Conservation (phyloP, 2,797 vertebrate genomes). For the Cottoperca gobio region DNA sequence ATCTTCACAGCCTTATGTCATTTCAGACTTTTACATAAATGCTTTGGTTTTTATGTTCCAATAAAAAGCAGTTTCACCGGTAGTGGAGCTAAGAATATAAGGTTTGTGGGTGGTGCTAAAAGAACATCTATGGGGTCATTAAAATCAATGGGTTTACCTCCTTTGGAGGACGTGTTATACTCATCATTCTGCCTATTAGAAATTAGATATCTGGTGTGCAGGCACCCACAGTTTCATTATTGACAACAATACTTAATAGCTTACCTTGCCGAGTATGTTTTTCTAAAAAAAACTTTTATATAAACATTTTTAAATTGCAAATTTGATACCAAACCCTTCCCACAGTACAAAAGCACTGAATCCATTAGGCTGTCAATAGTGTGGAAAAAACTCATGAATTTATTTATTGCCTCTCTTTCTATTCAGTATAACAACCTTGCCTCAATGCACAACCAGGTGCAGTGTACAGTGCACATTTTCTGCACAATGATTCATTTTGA, state of each 20-base stretch:
- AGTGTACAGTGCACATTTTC: neutral
- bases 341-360: neutral
- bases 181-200: constrained; percentile 11
- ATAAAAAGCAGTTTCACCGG: constrained; percentile 14
- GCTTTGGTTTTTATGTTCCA: constrained; percentile 21
- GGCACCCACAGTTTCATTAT: neutral
- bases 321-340: neutral
- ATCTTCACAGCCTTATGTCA: constrained; percentile 12
- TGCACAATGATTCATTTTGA: neutral
- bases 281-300: neutral
- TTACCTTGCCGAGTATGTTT: neutral
- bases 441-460: neutral
- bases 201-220: constrained; percentile 6
- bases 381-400: neutral
- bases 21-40: constrained; percentile 16
- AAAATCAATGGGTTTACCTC: constrained; percentile 25
- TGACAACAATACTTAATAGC: neutral
- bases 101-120: constrained; percentile 26
- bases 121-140: constrained; percentile 3
- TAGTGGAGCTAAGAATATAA: neutral
- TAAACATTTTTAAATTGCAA: neutral
- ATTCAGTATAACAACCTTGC: neutral
- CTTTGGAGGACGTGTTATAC: neutral
- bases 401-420: neutral
- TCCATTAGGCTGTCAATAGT: neutral